Base-by-base conservation (phyloP, 2,797 vertebrate genomes). In the Fringilla coelebs region DNA sequence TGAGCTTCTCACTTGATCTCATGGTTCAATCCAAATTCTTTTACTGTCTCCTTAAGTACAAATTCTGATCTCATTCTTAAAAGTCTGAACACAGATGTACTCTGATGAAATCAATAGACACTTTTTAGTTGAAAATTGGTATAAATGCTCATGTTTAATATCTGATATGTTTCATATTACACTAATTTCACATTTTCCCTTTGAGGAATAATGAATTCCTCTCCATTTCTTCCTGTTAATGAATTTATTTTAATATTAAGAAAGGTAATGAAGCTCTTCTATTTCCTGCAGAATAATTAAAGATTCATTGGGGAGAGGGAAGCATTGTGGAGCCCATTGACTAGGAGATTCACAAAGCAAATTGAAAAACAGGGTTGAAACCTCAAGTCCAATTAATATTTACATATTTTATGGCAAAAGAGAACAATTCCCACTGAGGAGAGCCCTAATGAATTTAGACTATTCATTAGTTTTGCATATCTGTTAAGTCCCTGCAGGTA, bases 231-330 rank as follows among this genome's bases (percentile, higher is more conserved):
- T 81, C 17, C 11, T 62, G 20, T 65, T 89, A 95, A 92, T 90
- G 54, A 88, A 92, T 91, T 90, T 80, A 87, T 88, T 94, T 88
- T 72, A 77, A 18, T 72, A 77, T 63, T 18, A 85, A 60, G 41
- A 80, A 89, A 83, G 13, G 7, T 75, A 91, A 88, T 84, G 76
- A 93, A 94, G 34, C 10, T 75, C 5, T 49, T 86, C 38, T 65
- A 61, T 88, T 95, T 95, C 54, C 63, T 48, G 46, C 38, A 75
- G 54, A 92, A 93, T 86, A 91, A 94, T 93, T 94, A 75, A 88
- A 84, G 58, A 62, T 78, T 82, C 93, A 70, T 0, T 72, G 74
- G 90, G 86, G 90, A 95, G 46, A 71, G 6, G 13, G 16, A 91
- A 72, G 5, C 29, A 78, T 61, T 83, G 26, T 63, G 46, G 34